phyloP scores from a whole-genome alignment of 2,797 vertebrate genomes.

The Myripristis murdjan region DNA sequence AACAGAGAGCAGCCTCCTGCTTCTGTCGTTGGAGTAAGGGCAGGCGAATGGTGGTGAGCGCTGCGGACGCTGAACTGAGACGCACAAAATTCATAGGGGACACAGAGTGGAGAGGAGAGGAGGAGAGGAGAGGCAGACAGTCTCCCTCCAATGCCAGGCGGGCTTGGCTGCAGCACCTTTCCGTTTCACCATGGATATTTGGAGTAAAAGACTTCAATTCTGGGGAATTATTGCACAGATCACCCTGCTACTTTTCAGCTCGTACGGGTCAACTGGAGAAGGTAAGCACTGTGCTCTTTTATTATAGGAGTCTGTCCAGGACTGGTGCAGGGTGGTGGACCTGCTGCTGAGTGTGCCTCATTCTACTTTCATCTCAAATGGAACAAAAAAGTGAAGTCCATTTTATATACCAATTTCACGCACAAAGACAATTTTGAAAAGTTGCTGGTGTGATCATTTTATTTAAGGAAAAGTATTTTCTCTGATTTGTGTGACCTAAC shows the following conservation, averaged over 20 bases:
- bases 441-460: too few species aligned
- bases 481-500: not conserved
- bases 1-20: constrained; percentile 53
- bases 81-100: constrained; percentile 42
- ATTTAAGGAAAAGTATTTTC: not conserved
- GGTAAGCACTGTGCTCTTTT: constrained; percentile 50
- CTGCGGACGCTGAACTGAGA: constrained; percentile 23
- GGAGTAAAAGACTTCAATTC: constrained; percentile 67
- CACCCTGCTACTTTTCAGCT: constrained; percentile 56
- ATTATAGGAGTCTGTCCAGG: not conserved
- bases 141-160: constrained; percentile 25
- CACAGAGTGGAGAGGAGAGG: constrained; percentile 30
- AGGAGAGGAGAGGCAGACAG: constrained; percentile 11
- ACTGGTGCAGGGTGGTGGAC: not conserved
- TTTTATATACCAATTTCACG: too few species aligned
- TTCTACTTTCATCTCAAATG: constrained; percentile 7
- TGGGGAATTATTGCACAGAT: constrained; percentile 55
- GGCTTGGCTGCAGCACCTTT: constrained; percentile 44
- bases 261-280: constrained; percentile 31
- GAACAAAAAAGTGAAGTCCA: too few species aligned
- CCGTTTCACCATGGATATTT: constrained; percentile 63
- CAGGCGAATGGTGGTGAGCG: constrained; percentile 41
- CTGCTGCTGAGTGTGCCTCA: not conserved
- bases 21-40: too few species aligned
- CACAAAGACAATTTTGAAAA: too few species aligned